A percentile compares a stretch with the other conserved stretches of the same genome.
phyloP scores from a whole-genome alignment of 1,140 invertebrate genomes.

The Psix sp. region DNA sequence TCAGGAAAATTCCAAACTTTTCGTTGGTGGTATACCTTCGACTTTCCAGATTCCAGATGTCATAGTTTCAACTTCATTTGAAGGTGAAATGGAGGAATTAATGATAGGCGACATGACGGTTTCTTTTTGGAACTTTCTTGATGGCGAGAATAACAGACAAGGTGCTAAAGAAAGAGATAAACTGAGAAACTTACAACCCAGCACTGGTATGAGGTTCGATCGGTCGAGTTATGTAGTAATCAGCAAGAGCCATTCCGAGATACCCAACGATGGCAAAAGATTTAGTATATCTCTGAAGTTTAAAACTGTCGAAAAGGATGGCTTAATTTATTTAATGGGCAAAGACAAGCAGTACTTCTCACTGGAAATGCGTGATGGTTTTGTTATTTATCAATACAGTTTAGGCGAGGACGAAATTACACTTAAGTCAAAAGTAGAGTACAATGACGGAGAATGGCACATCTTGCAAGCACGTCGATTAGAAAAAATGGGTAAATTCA shows the following conservation, averaged over 20 bases:
- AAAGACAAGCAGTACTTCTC: conserved; percentile 87
- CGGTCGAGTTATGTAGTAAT: conserved; percentile 89
- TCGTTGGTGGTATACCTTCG: conserved; percentile 91
- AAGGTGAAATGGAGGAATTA: conserved; percentile 93
- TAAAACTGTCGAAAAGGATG: conserved; percentile 90
- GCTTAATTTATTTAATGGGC: conserved; percentile 91
- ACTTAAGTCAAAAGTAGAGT: conserved; percentile 79
- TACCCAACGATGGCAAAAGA: conserved; percentile 78
- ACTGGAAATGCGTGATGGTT: conserved; percentile 88
- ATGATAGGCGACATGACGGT: conserved; percentile 91
- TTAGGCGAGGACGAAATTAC: conserved; percentile 80
- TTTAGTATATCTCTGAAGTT: conserved; percentile 84
- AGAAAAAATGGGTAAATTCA: conserved; percentile 75
- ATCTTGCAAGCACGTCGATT: conserved; percentile 83
- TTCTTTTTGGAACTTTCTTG: conserved; percentile 96
- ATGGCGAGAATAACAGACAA: conserved; percentile 85
- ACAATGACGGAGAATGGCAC: conserved; percentile 92
- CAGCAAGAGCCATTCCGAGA: conserved; percentile 77
- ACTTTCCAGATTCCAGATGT: conserved; percentile 82
- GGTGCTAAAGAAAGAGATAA: conserved; percentile 85
- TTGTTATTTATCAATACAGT: conserved; percentile 84
- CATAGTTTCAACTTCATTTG: conserved; percentile 86
- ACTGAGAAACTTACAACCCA: conserved; percentile 80
- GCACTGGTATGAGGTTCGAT: conserved; percentile 89
- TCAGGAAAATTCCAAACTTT: conserved; percentile 89